phyloP scores from a whole-genome alignment of 1,140 invertebrate species.

The Drosophila sp. region DNA sequence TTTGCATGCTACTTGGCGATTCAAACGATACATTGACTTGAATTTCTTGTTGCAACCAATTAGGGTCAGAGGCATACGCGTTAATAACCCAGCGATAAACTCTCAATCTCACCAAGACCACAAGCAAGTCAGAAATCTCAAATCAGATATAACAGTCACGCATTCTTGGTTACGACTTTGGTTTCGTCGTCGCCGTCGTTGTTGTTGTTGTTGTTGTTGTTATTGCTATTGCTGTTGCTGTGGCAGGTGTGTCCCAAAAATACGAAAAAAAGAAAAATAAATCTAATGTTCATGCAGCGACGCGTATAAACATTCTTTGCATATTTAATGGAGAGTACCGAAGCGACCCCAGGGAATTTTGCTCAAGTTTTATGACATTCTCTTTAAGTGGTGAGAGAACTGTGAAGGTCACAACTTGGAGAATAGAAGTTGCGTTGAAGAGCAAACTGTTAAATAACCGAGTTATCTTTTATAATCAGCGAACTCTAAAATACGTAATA shows the following conservation, averaged over 20 bases:
- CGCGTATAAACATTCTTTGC: constrained; percentile 50
- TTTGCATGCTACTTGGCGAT: constrained; percentile 69
- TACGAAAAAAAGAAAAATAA: constrained; percentile 13
- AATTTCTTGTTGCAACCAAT: constrained; percentile 63
- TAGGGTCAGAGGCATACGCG: constrained; percentile 62
- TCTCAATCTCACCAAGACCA: not conserved
- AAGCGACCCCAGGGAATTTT: constrained; percentile 15
- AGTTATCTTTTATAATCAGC: constrained; percentile 4
- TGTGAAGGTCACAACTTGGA: constrained; percentile 38
- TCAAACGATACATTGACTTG: constrained; percentile 57
- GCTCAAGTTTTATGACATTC: constrained; percentile 21
- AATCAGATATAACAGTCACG: constrained; percentile 38
- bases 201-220: not conserved
- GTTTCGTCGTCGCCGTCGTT: not conserved
- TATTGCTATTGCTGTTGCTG: not conserved
- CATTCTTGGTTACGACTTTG: constrained; percentile 28
- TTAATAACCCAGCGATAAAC: constrained; percentile 28
- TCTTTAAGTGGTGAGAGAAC: constrained; percentile 5
- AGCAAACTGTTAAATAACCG: constrained; percentile 10
- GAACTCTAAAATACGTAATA: not conserved
- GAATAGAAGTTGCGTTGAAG: constrained; percentile 5
- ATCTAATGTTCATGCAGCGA: constrained; percentile 38
- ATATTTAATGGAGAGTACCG: constrained; percentile 48
- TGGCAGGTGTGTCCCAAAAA: constrained; percentile 38
- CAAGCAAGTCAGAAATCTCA: constrained; percentile 26